Percentiles rank a stretch among this genome's conserved stretches.
These are phyloP conservation scores for Porites lutea DNA, from an alignment of 64 coral and sea anemone species.

Conservation along the genomic window DNA sequence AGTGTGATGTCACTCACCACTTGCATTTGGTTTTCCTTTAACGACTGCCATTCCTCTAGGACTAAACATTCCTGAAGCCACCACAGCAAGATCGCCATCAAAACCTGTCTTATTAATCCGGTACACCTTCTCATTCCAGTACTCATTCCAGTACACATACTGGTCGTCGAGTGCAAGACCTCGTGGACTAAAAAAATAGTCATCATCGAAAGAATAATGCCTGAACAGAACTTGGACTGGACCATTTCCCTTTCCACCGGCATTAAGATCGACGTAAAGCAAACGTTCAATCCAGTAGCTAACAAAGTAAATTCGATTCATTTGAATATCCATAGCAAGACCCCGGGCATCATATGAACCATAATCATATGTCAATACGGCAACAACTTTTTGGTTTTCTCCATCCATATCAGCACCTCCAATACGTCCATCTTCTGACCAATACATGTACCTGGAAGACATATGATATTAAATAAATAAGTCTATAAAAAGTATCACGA, in stretches of 20 bases:
- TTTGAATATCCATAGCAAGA: constrained; percentile 19
- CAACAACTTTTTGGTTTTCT: neutral
- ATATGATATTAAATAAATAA: neutral
- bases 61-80: neutral
- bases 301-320: constrained; percentile 44
- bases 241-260: too few relatives aligned
- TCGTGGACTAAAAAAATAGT: neutral
- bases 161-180: constrained; percentile 19
- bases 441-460: constrained; percentile 1
- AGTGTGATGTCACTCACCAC: neutral
- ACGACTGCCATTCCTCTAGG: constrained; percentile 4
- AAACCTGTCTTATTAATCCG: neutral
- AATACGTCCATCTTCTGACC: neutral
- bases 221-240: neutral
- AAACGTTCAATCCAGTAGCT: neutral
- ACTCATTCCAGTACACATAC: constrained; percentile 23
- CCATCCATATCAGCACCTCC: constrained; percentile 43
- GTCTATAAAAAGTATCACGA: too few relatives aligned
- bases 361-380: neutral
- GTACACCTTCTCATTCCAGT: neutral
- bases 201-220: neutral
- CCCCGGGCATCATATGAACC: neutral
- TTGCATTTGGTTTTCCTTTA: neutral
- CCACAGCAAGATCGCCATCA: neutral
- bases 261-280: neutral